Evolutionary conservation across 2,888 invertebrate species (phyloP), one percentile per base, ranked within the genome.

Genomic region (Oscheius sp.): DNA sequence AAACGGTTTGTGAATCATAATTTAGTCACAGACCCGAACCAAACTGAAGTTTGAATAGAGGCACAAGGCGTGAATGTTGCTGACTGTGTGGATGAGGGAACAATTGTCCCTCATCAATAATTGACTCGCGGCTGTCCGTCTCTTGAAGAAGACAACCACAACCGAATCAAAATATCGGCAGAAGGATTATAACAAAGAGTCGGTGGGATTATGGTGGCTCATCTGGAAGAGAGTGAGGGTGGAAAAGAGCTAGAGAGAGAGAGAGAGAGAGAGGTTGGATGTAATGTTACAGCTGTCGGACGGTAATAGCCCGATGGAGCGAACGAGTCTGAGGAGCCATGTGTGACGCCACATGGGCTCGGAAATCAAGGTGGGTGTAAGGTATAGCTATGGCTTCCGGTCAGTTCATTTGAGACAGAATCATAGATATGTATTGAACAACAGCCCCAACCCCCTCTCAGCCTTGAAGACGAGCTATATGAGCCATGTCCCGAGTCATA

Each of bases 261-360:
- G 21, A 47, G 47, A 63, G 60, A 60, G 62, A 21, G 21, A 21
- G 21, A 21, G 21, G 47, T 35, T 29, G 48, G 48, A 48, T 68
- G 68, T 68, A 68, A 68, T 68, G 55, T 68, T 68, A 68, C 68
- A 68, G 68, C 66, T 66, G 66, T 29, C 68, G 68, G 42, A 68
- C 68, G 68, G 68, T 68, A 68, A 68, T 68, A 68, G 68, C 63
- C 35, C 47, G 63, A 42, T 35, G 65, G 10, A 29, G 11, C 66
- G 21, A 21, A 21, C 7, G 55, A 42, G 42, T 42, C 42, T 42
- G 42, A 42, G 42, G 42, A 42, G 42, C 42, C 60, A 35, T 29
- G 60, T 60, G 32, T 37, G 60, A 60, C 33, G 32, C 63, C 63
- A 53, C 53, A 53, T 53, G 53, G 53, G 53, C 13, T 21, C 13